Percentiles rank a stretch among this genome's conserved stretches.
phyloP scores from a whole-genome alignment of 2,113 vertebrate genomes.

The Carassius auratus region DNA sequence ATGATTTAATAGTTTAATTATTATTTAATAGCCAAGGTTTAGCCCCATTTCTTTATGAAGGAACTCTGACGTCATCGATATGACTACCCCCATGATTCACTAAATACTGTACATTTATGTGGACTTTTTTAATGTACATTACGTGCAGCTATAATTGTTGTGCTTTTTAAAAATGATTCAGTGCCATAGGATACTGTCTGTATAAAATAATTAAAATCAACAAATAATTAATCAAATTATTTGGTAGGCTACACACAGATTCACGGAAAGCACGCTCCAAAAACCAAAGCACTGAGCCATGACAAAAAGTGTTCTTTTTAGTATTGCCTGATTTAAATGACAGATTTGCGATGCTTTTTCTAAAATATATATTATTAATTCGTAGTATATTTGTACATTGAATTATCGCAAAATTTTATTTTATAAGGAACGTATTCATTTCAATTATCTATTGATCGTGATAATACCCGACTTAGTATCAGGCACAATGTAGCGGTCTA shows the following conservation, averaged over 20 bases:
- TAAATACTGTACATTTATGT: background rate
- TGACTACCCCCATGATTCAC: conserved; percentile 18
- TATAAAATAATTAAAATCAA: background rate
- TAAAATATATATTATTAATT: background rate
- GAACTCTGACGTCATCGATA: no score
- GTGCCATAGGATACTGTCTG: no score
- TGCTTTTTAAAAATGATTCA: background rate
- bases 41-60: no score
- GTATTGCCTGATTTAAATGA: conserved; percentile 26
- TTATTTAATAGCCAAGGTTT: background rate
- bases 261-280: background rate
- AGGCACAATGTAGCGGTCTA: background rate
- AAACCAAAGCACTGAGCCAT: conserved; percentile 19
- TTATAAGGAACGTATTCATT: background rate
- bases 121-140: background rate
- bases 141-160: background rate
- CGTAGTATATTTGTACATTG: background rate
- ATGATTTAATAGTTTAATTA: background rate
- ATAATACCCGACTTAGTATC: background rate
- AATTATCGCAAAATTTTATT: background rate
- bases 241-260: background rate
- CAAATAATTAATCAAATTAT: background rate
- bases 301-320: no score
- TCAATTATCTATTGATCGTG: background rate
- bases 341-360: background rate